Base-by-base conservation (phyloP, 2,113 vertebrate species). In the Entomyzon cyanotis region DNA sequence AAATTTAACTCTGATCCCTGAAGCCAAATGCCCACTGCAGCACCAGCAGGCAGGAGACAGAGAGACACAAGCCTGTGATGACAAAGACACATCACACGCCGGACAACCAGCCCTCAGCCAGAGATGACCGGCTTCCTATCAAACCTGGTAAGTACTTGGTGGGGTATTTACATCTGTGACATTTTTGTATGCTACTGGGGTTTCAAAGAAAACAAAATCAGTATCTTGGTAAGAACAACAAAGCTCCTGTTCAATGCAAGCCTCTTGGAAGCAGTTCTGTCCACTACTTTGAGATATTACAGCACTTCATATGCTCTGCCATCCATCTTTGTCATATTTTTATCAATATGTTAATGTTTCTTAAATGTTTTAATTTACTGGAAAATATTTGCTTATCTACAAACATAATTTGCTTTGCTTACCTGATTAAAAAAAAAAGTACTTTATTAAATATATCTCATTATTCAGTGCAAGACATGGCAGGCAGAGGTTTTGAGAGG, bases 1-100 rank as follows among this genome's bases (percentile, higher is more conserved):
- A 97, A 97, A 82, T 91, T 96, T 97, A 97, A 97, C 96, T 71
- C 67, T 41, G 39, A 14, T 47, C 25, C n/a, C 24, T 37, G 46
- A 89, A 87, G 53, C 77, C 84, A 83, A 87, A 62, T 46, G 81
- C 84, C 53, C 77, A 79, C 9, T 35, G 90, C 74, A 33, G 39
- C 9, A 52, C 44, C 83, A 93, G 84, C 64, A 84, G 81, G 87
- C 64, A 74, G 73, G 49, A 76, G 81, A 23, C 62, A 90, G 68
- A 92, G 63, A 86, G 18, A 50, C 41, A 73, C 71, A 47, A 83
- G 65, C 39, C 81, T 88, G 79, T 55, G 74, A 96, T 93, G 92
- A 91, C 90, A 62, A 55, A 68, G 69, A 49, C 82, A 50, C 35
- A 65, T 19, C 71, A 62, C 49, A 12, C 7, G 4, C 56, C 28